Evolutionary conservation across 53 echinoderm and acorn worm genomes (phyloP).

Genomic region (Holothuria scabra): DNA sequence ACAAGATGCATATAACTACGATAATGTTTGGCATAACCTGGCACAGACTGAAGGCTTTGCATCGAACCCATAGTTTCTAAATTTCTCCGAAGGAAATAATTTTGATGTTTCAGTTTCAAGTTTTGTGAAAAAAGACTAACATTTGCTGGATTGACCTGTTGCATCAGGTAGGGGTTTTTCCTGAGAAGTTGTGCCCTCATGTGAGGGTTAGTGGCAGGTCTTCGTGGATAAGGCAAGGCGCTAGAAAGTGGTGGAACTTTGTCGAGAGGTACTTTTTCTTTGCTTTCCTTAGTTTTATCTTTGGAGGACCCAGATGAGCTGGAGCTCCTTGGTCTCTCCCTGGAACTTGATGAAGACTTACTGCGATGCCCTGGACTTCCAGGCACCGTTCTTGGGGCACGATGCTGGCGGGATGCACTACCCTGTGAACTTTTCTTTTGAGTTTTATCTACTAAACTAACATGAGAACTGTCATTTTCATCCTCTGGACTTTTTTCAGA

Average conservation of each 20-base stretch:
- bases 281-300: constrained; percentile 68
- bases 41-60: constrained; percentile 91
- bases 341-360: constrained; percentile 88
- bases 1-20: constrained; percentile 96
- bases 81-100: constrained; percentile 76
- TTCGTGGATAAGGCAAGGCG: constrained; percentile 74
- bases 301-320: constrained; percentile 89
- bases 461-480: constrained; percentile 10
- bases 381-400: constrained; percentile 93
- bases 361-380: constrained; percentile 88
- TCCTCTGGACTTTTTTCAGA: constrained; percentile 19
- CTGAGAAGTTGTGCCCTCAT: constrained; percentile 79
- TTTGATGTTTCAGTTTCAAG: constrained; percentile 92
- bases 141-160: constrained; percentile 70
- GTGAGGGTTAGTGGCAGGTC: constrained; percentile 97
- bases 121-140: constrained; percentile 86
- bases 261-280: constrained; percentile 58
- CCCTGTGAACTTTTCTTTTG: constrained; percentile 36
- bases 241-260: constrained; percentile 65
- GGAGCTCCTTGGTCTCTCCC: constrained; percentile 94
- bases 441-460: constrained; percentile 37
- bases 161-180: constrained; percentile 84
- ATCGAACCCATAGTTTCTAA: constrained; percentile 72
- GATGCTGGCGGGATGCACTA: constrained; percentile 52
- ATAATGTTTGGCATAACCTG: constrained; percentile 95